Evolutionary conservation across 2,797 vertebrate genomes (phyloP).

Genomic region (Hybognathus amarus): DNA sequence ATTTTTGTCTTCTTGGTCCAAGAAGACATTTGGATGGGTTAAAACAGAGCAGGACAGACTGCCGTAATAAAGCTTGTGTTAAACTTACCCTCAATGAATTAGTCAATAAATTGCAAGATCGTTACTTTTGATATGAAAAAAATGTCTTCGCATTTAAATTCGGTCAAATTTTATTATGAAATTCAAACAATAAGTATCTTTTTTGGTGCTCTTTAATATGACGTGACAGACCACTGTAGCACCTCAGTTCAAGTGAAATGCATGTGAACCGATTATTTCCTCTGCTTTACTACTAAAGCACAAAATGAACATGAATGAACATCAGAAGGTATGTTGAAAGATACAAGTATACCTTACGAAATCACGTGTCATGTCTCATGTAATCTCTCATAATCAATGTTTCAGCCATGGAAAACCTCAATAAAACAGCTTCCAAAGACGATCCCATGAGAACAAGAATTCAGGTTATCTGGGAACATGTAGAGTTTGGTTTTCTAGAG

Average conservation of each 20-base stretch:
- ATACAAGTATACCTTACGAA: neutral
- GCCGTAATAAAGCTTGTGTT: slow-evolving; percentile 66
- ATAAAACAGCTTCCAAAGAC: too few species aligned
- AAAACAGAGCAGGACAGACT: slow-evolving; percentile 56
- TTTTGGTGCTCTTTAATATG: neutral
- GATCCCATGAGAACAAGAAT: too few species aligned
- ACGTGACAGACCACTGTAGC: neutral
- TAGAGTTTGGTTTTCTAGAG: too few species aligned
- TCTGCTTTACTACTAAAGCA: too few species aligned
- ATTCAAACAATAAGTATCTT: neutral
- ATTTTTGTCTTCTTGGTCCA: slow-evolving; percentile 52
- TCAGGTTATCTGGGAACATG: too few species aligned
- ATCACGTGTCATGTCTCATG: neutral
- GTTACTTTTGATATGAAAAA: too few species aligned
- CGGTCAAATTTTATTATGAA: neutral
- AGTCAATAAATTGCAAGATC: slow-evolving; percentile 44
- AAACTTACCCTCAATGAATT: slow-evolving; percentile 57
- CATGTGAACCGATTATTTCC: neutral
- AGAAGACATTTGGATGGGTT: slow-evolving; percentile 59
- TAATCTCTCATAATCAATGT: too few species aligned
- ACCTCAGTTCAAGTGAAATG: neutral
- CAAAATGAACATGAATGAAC: too few species aligned
- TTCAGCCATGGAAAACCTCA: too few species aligned
- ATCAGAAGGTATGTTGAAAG: neutral
- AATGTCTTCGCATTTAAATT: neutral